phyloP scores from a whole-genome alignment of 2,888 invertebrate species.

The Antheraea assamensis region DNA sequence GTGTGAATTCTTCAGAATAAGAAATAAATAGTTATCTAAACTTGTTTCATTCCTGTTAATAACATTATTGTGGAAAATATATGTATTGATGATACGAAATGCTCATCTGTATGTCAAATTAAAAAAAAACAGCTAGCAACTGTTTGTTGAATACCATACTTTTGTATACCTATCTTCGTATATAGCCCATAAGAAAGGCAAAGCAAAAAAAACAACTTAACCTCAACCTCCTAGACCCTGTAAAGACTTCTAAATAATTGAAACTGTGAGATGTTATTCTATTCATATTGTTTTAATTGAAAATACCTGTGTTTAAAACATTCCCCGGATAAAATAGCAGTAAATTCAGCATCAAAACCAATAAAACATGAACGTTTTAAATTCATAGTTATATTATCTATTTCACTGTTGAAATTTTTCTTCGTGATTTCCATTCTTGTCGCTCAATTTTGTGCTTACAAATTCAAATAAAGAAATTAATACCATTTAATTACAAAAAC shows the following conservation, averaged over 20 bases:
- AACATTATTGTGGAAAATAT: too few species aligned
- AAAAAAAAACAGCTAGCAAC: too few species aligned
- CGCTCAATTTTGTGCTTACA: neutral
- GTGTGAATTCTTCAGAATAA: too few species aligned
- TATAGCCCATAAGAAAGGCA: neutral
- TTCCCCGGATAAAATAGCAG: conserved; percentile 75
- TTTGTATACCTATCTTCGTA: neutral
- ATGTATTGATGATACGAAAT: too few species aligned
- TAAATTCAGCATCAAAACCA: conserved; percentile 89
- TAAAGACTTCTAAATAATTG: neutral
- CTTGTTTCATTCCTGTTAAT: too few species aligned
- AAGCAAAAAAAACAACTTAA: neutral
- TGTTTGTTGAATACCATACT: too few species aligned
- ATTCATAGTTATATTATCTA: conserved; percentile 78
- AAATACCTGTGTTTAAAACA: conserved; percentile 77
- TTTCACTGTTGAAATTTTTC: conserved; percentile 82
- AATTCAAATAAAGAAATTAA: neutral
- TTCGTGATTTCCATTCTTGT: conserved; percentile 84
- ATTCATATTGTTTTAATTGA: neutral
- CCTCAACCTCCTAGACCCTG: neutral
- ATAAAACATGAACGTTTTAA: conserved; percentile 84
- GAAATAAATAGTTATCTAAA: too few species aligned
- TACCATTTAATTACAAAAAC: too few species aligned
- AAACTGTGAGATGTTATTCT: neutral
- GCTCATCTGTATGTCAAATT: too few species aligned